phyloP scores from a whole-genome alignment of 2,888 invertebrate genomes.

The Mellilla xanthometata region DNA sequence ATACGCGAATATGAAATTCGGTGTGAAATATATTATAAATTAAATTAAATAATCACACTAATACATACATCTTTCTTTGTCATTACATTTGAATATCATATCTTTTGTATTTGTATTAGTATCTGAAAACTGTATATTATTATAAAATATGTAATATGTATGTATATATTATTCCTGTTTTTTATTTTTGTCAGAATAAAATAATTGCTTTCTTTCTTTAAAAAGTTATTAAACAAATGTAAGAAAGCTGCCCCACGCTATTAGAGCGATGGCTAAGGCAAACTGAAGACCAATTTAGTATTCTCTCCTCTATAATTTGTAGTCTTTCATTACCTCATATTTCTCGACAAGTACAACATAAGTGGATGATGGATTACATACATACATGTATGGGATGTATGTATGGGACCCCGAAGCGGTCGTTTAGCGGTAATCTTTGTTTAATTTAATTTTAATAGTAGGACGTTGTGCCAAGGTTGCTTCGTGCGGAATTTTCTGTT shows the following conservation, averaged over 20 bases:
- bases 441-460: conserved; percentile 74
- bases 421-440: conserved; percentile 66
- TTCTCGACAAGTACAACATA: conserved; percentile 45
- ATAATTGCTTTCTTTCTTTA: too few relatives aligned
- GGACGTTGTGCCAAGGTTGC: conserved; percentile 44
- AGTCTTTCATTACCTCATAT: conserved; percentile 65
- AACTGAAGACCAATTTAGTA: conserved; percentile 43
- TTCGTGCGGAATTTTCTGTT: conserved; percentile 35
- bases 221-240: too few relatives aligned
- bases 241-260: background rate
- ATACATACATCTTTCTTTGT: too few relatives aligned
- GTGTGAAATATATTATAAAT: too few relatives aligned
- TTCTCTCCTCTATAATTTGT: conserved; percentile 48
- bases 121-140: too few relatives aligned
- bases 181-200: too few relatives aligned
- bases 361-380: conserved; percentile 56
- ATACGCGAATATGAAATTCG: too few relatives aligned
- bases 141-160: too few relatives aligned
- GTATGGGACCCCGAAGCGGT: conserved; percentile 29
- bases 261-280: conserved; percentile 26
- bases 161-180: too few relatives aligned
- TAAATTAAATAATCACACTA: too few relatives aligned
- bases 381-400: conserved; percentile 28
- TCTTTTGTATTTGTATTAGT: too few relatives aligned
- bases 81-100: too few relatives aligned